Base-by-base conservation (phyloP, 1,140 invertebrate genomes). In the Adelges cooleyi region DNA sequence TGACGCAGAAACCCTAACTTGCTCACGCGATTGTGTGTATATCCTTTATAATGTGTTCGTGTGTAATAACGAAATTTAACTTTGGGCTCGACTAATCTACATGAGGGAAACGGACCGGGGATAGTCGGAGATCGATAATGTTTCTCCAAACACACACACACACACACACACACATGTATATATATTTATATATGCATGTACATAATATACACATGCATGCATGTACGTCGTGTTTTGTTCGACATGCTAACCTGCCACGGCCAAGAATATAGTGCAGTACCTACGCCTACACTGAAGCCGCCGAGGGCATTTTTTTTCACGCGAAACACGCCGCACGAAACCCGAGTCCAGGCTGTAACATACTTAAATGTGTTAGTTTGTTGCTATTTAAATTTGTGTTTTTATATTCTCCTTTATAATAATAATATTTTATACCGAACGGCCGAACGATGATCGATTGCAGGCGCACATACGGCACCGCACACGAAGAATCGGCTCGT, bases 51-150 rank as follows among this genome's bases (percentile, higher is more conserved):
- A 62, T 62, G 56, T 48, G 56, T 62, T 62, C 56, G 56, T 62
- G 56, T 62, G 56, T 62, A 62, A 62, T 62, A 62, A 62, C 56
- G 56, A 62, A 62, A 62, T 62, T 62, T 62, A 62, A 62, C 56
- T 62, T 62, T 48, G 53, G 53, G 53, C 38, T 40, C 53, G 27
- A 62, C 56, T 62, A 62, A 62, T 62, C 56, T 62, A 62, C 56
- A 62, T 29, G 56, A 62, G 56, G 53, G 53, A 59, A 59, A 59
- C 53, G 53, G 25, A 29, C 56, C 23, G 42, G 56, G 56, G 54
- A 59, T 59, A 40, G 54, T 23, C 54, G 54, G 56, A 23, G 56
- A 62, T 62, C 56, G 56, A 62, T 62, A 62, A 48, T 22, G 56
- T 62, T 48, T 62, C 25, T 62, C 56, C 18, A 20, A 44, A 53